Percentiles rank a stretch among this genome's conserved stretches.
Conservation (phyloP, 1,140 invertebrate species). For the Elymnias hypermnestra region DNA sequence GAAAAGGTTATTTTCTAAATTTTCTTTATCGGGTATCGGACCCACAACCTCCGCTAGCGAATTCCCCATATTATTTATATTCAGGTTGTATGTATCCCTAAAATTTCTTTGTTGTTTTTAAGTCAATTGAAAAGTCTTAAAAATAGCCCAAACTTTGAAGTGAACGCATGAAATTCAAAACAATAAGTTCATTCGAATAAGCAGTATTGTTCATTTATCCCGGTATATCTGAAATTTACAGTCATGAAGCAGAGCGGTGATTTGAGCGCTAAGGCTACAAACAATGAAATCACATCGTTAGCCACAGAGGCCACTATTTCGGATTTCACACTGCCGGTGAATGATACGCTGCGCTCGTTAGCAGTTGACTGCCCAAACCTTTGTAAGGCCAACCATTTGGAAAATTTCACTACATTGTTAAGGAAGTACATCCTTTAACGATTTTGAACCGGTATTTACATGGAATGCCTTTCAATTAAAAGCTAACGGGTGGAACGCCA, state of each 20-base stretch:
- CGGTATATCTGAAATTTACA: conserved; percentile 8
- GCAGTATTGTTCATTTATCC: conserved; percentile 9
- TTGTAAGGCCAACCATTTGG: conserved; percentile 9
- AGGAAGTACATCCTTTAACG: neutral
- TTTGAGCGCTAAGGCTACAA: conserved; percentile 20
- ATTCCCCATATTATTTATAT: no score
- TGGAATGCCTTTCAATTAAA: no score
- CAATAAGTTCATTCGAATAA: neutral
- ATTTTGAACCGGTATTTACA: neutral
- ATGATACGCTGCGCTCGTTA: conserved; percentile 41
- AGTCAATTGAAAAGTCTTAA: no score
- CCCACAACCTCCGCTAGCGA: no score
- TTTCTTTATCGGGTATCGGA: no score
- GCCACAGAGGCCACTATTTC: conserved; percentile 28
- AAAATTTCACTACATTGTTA: conserved; percentile 12
- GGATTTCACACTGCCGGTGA: conserved; percentile 30
- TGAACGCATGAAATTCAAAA: no score
- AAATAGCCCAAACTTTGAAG: no score
- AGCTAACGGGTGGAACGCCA: no score
- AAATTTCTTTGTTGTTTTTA: no score
- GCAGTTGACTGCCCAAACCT: conserved; percentile 11
- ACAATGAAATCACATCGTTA: conserved; percentile 33
- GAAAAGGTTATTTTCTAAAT: no score
- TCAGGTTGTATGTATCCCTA: no score
- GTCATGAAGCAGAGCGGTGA: conserved; percentile 13